phyloP scores from a whole-genome alignment of 2,797 vertebrate genomes.

The Phataginus tetradactyla region DNA sequence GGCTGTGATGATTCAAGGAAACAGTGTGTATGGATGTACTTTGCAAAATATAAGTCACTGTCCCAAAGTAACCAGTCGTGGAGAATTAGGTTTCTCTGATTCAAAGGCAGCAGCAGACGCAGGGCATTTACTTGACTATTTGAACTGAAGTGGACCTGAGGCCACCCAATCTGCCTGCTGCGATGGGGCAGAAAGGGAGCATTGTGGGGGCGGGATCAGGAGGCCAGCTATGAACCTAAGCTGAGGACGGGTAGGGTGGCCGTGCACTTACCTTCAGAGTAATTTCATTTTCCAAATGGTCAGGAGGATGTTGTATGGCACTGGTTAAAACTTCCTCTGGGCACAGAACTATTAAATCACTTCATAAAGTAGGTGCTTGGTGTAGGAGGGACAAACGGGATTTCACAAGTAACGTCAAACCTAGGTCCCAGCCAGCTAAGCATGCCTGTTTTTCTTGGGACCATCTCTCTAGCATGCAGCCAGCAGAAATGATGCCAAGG shows the following conservation, averaged over 20 bases:
- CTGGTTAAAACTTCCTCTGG: background rate
- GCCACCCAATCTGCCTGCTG: background rate
- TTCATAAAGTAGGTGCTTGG: conserved; percentile 43
- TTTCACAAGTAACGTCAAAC: conserved; percentile 67
- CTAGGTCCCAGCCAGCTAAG: conserved; percentile 64
- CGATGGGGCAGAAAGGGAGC: background rate
- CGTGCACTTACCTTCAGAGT: background rate
- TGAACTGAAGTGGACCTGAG: background rate
- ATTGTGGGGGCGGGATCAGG: background rate
- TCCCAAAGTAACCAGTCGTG: background rate
- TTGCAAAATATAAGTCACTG: background rate
- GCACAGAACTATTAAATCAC: conserved; percentile 48
- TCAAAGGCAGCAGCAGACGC: background rate
- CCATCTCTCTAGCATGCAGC: conserved; percentile 58
- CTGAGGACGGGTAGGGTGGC: background rate
- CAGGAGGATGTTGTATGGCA: background rate
- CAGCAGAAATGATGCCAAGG: conserved; percentile 70
- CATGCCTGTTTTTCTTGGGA: conserved; percentile 80
- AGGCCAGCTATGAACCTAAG: background rate
- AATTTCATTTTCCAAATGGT: background rate
- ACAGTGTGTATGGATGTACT: background rate
- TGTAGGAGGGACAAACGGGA: background rate
- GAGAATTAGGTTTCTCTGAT: background rate
- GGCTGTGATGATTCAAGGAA: background rate
- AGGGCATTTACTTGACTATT: background rate